Percentiles rank a stretch among this genome's conserved stretches.
Evolutionary conservation across 2,888 invertebrate genomes (phyloP).

Genomic region (Lumbricus terrestris): DNA sequence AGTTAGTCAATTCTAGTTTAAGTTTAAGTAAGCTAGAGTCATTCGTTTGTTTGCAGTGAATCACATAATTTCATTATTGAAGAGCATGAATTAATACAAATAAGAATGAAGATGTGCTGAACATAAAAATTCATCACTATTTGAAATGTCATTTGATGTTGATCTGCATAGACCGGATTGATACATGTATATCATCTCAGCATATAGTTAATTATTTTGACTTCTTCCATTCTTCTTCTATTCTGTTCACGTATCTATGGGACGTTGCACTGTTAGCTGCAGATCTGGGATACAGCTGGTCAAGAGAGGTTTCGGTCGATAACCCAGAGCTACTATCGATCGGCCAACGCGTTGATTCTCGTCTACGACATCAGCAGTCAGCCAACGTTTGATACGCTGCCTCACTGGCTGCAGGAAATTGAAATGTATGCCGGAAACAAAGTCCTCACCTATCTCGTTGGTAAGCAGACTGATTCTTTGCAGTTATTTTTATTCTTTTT

Average conservation of each 20-base stretch:
- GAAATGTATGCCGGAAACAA: conserved; percentile 95
- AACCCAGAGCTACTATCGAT: conserved; percentile 94
- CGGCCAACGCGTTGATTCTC: conserved; percentile 92
- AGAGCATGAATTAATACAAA: no score
- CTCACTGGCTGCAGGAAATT: conserved; percentile 94
- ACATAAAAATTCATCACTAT: no score
- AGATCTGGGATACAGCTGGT: conserved; percentile 99
- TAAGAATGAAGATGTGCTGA: no score
- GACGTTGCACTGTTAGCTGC: conserved; percentile 70
- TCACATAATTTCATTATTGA: no score
- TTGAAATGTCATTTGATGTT: no score
- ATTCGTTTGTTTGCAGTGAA: no score
- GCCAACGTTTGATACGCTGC: conserved; percentile 93
- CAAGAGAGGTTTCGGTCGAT: conserved; percentile 93
- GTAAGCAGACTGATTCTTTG: conserved; percentile 64
- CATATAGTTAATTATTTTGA: background rate
- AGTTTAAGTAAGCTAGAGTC: no score
- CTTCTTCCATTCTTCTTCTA: background rate
- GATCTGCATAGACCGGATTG: no score
- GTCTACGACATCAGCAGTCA: conserved; percentile 97
- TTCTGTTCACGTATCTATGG: background rate
- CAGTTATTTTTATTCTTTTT: background rate
- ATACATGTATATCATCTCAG: no score
- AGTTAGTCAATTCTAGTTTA: no score
- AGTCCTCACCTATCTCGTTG: conserved; percentile 89